Evolutionary conservation across 2,113 vertebrate species (phyloP), one percentile per base, ranked within the genome.

Genomic region (Chinchilla lanigera): DNA sequence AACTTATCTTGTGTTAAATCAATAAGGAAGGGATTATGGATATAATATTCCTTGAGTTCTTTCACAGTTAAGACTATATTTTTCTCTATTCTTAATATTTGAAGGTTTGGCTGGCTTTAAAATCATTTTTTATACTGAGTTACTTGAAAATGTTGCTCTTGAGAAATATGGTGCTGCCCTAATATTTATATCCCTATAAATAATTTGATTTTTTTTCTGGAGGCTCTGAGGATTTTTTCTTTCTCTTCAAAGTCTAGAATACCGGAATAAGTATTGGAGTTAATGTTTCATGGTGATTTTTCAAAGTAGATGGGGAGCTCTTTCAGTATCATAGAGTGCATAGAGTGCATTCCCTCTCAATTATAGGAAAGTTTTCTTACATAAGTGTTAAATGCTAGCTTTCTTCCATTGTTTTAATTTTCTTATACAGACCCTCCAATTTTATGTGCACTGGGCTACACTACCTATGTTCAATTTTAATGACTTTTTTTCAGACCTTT

Each of bases 171-270:
- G 47, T 41, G 1, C 11, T 78, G 56, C 47, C 8, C 44, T 26
- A 95, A 94, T 90, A 95, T 80, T 65, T 87, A 75, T 80, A 65
- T 54, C 6, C 54, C 5, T 87, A 35, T 54, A 67, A 83, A 89
- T 73, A 84, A 50, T 91, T 75, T 65, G 9, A 61, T 81, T 38
- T 41, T 77, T 77, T 97, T 78, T 77, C 58, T 90, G 9, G 30
- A 65, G 28, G 28, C 11, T 96, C 38, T 82, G 7, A 67, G 41
- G 1, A 22, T 35, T 54, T 58, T 61, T 50, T 81, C 17, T 54
- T 86, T 65, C 28, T 33, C 41, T 81, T 90, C 63, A 47, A 69
- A 77, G 41, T 92, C 47, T 61, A 47, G 28, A 81, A 91, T 50
- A 75, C 26, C 47, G 93, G n/a, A 93, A 10, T 71, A 67, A 58